Percentiles rank a stretch among this genome's conserved stretches.
phyloP scores from a whole-genome alignment of 2,888 invertebrate species.

The Trachelus troglodyta region DNA sequence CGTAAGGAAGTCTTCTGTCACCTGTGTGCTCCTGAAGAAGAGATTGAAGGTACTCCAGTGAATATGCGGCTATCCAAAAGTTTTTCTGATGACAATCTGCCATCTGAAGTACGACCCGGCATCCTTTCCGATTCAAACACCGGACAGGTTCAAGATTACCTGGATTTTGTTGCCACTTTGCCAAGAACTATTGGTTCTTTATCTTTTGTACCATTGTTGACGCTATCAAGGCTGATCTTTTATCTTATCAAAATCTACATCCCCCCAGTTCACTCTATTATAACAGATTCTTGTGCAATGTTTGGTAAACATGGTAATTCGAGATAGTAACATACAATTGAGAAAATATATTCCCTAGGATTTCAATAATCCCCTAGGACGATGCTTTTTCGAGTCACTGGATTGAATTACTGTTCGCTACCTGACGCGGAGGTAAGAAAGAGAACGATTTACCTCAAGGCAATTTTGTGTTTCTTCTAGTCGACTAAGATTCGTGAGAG shows the following conservation, averaged over 20 bases:
- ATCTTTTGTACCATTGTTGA: not conserved
- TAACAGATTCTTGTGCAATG: slow-evolving; percentile 26
- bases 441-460: not conserved
- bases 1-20: not conserved
- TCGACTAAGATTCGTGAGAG: not conserved
- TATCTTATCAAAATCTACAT: not conserved
- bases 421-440: not conserved
- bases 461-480: not conserved
- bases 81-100: not conserved
- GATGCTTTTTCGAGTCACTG: not conserved
- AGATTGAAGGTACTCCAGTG: not conserved
- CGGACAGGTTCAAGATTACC: not conserved
- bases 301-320: slow-evolving; percentile 58
- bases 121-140: not conserved
- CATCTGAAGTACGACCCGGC: not conserved
- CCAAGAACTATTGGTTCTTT: not conserved
- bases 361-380: not conserved
- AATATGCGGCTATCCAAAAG: not conserved
- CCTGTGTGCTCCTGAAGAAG: not conserved
- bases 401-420: not conserved
- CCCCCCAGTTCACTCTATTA: not conserved
- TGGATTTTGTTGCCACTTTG: not conserved
- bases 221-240: not conserved
- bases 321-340: slow-evolving; percentile 30
- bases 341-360: not conserved